Evolutionary conservation across 2,888 invertebrate species (phyloP).

Genomic region (Nemapogon koenigi): DNA sequence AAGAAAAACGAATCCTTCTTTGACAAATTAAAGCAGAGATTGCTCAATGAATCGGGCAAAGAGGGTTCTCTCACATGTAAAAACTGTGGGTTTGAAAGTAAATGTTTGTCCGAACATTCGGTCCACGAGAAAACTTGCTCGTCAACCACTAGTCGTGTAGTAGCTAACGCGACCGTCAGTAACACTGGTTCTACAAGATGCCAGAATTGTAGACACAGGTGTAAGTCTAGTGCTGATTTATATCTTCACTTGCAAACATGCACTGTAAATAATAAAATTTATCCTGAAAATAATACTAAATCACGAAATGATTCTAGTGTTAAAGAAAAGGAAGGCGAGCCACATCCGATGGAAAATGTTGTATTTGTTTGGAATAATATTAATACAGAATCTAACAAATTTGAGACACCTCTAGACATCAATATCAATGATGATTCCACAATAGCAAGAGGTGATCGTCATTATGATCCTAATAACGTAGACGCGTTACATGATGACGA

Average conservation of each 20-base stretch:
- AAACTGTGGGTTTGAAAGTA: slow-evolving; percentile 77
- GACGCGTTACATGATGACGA: slow-evolving; percentile 43
- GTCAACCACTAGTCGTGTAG: slow-evolving; percentile 42
- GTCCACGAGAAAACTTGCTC: slow-evolving; percentile 77
- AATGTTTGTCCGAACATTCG: slow-evolving; percentile 81
- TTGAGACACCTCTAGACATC: slow-evolving; percentile 46
- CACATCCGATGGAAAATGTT: slow-evolving; percentile 81
- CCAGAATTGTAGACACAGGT: slow-evolving; percentile 85
- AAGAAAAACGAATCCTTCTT: slow-evolving; percentile 82
- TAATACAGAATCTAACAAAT: slow-evolving; percentile 42
- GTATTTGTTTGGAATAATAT: slow-evolving; percentile 85
- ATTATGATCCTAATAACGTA: slow-evolving; percentile 39
- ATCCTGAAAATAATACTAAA: slow-evolving; percentile 33
- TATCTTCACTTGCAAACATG: slow-evolving; percentile 78
- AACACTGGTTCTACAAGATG: slow-evolving; percentile 77
- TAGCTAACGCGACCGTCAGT: slow-evolving; percentile 41
- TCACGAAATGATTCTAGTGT: slow-evolving; percentile 31
- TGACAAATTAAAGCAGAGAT: slow-evolving; percentile 79
- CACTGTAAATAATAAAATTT: slow-evolving; percentile 45
- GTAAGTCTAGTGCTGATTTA: slow-evolving; percentile 84
- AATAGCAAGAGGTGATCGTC: slow-evolving; percentile 29
- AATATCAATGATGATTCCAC: slow-evolving; percentile 54
- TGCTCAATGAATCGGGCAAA: slow-evolving; percentile 69
- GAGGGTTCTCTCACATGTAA: slow-evolving; percentile 72
- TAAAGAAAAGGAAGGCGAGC: slow-evolving; percentile 48